Evolutionary conservation across 1,140 invertebrate species (phyloP), one percentile per base, ranked within the genome.

Genomic region (Ganaspis sp.): DNA sequence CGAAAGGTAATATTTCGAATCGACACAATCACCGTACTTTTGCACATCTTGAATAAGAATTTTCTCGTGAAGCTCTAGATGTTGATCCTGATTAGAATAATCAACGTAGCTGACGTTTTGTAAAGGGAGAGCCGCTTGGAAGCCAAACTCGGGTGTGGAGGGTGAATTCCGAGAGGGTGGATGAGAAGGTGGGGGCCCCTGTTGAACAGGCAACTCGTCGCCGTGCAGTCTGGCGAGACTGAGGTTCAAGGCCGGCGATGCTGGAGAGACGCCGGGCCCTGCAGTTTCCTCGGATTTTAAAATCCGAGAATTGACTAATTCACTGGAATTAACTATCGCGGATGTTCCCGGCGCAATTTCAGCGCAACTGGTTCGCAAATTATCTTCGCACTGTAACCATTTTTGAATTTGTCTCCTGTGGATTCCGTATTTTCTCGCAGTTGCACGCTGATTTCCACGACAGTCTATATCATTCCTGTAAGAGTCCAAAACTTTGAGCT

Each of bases 361-460:
- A 53, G 93, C 89, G 70, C 95, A 93, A 71, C 93, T 94, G 69
- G 93, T 95, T 81, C 95, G 92, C 42, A 97, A 89, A 83, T 94
- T 94, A 38, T 93, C 93, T 87, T 97, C 95, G 81, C 94, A 95
- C 89, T 96, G 96, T 73, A 97, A 88, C 96, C 96, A 97, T 92
- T 97, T 97, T 88, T 97, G 96, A 72, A 97, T 96, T 88, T 97
- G 96, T 29, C 96, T 92, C 12, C 96, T 92, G 86, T 97, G 96
- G 70, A 97, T 97, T 17, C 95, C 95, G 86, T 96, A 97, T 88
- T 97, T 97, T 76, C 96, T 93, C 5, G 96, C 96, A 1, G 96
- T 97, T 0, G 96, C 95, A 15, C 96, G 91, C 85, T 97, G 96
- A 88, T 97, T 97, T 9, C 96, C 96, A 81, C 95, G 94, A 87